phyloP scores from a whole-genome alignment of 2,888 invertebrate species.

The Lepidocyrtinus sp. region DNA sequence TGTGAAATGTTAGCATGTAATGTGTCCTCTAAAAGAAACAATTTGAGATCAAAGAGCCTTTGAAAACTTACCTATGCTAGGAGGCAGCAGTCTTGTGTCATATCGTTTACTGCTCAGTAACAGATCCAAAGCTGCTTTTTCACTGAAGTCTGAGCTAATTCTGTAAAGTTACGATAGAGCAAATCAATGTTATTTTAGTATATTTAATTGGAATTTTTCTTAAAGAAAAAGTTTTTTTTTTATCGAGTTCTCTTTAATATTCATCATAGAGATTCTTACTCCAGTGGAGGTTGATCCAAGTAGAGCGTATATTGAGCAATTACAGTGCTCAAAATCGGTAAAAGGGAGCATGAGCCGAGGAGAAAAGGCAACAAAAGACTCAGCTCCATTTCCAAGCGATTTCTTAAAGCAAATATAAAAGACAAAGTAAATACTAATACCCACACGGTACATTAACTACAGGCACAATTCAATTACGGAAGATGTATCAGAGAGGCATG shows the following conservation, averaged over 20 bases:
- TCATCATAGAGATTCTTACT: too few species aligned
- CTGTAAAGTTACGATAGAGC: too few species aligned
- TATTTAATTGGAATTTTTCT: too few species aligned
- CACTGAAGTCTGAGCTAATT: slow-evolving; percentile 66
- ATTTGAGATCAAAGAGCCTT: too few species aligned
- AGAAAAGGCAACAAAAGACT: slow-evolving; percentile 58
- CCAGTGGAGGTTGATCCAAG: slow-evolving; percentile 44
- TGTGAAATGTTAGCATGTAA: too few species aligned
- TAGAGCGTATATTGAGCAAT: slow-evolving; percentile 59
- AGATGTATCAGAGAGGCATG: neutral
- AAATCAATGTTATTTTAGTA: too few species aligned
- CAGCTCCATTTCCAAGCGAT: slow-evolving; percentile 53
- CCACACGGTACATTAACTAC: neutral
- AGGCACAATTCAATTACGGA: neutral
- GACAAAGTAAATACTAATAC: neutral
- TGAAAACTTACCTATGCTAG: slow-evolving; percentile 65
- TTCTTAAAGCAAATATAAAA: neutral
- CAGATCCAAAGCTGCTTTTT: slow-evolving; percentile 68
- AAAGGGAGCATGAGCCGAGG: slow-evolving; percentile 61
- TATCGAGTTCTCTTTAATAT: too few species aligned
- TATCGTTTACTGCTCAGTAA: slow-evolving; percentile 65
- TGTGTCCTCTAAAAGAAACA: too few species aligned
- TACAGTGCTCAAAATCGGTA: slow-evolving; percentile 62
- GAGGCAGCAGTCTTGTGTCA: slow-evolving; percentile 67
- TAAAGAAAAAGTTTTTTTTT: too few species aligned